Evolutionary conservation across 2,113 vertebrate genomes (phyloP), one percentile per base, ranked within the genome.

Genomic region (Equus quagga): DNA sequence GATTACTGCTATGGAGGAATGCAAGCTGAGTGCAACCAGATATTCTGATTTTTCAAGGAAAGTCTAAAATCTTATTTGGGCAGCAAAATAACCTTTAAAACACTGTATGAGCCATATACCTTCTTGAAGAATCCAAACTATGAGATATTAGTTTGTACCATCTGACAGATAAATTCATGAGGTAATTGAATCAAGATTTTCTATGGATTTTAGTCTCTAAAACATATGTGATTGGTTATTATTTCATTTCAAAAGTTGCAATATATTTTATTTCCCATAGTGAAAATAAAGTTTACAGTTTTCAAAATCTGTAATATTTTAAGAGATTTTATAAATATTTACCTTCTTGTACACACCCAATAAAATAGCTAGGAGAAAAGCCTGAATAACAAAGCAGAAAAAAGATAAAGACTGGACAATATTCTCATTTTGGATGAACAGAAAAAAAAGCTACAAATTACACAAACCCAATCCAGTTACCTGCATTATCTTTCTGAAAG

Each of bases 101-200:
- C 18, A 84, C 19, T n/a, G 75, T 17, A 11, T 76, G 24, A 89
- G 56, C 60, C 23, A 72, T 44, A 65, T 72, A 76, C 21, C 33
- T 83, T 67, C 81, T 21, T 60, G 36, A 4, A 82, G 36, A 96
- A 93, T 67, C 65, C 28, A 83, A 51, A 0, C 31, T 51, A 75
- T 8, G 21, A 76, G 58, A 94, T 23, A 33, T 49, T 56, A 79
- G 24, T 75, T 75, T 91, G 41, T 4, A 91, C 44, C 1, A 84
- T 31, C 8, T 93, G 44, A 93, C 12, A 94, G 60, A 90, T 91
- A 89, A 92, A 94, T 83, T 82, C 46, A 80, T 60, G 60, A 88
- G 65, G 14, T 24, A 87, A 84, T 95, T 95, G 92, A 94, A 90
- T 92, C 46, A 80, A 91, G 51, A 82, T 85, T 94, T 96, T 70